A percentile compares a stretch with the other conserved stretches of the same genome.
These are phyloP conservation scores for Ondatra zibethicus DNA, from an alignment of 2,113 vertebrate species.

Conservation along the genomic window DNA sequence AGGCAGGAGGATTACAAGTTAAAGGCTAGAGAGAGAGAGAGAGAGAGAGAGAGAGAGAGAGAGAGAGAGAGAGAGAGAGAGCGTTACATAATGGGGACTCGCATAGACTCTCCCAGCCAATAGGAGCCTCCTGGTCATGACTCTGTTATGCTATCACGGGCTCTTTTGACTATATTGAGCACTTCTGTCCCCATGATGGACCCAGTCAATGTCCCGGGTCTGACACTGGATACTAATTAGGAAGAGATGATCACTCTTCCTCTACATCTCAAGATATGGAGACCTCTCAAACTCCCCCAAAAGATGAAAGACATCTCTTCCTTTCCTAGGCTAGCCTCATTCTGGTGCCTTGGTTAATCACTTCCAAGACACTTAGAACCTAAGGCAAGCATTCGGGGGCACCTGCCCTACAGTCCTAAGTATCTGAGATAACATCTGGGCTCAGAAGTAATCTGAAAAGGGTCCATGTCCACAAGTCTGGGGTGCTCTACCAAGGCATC, in stretches of 20 bases:
- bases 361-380: neutral
- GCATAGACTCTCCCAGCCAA: neutral
- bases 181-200: neutral
- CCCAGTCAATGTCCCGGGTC: neutral
- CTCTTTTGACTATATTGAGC: neutral
- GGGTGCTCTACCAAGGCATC: neutral
- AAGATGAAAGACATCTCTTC: constrained; percentile 12
- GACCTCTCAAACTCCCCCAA: neutral
- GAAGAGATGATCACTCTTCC: neutral
- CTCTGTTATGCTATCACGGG: neutral
- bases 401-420: neutral
- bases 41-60: neutral
- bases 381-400: neutral
- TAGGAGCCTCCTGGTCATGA: neutral
- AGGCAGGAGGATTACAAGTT: neutral
- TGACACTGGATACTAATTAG: neutral
- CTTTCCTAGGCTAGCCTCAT: neutral
- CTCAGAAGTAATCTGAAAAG: neutral
- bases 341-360: neutral
- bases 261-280: neutral
- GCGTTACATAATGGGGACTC: neutral
- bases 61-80: neutral
- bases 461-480: neutral
- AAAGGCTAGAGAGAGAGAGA: neutral
- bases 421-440: neutral